Evolutionary conservation across 1,140 invertebrate species (phyloP), one percentile per base, ranked within the genome.

Genomic region (Eumeta japonica): DNA sequence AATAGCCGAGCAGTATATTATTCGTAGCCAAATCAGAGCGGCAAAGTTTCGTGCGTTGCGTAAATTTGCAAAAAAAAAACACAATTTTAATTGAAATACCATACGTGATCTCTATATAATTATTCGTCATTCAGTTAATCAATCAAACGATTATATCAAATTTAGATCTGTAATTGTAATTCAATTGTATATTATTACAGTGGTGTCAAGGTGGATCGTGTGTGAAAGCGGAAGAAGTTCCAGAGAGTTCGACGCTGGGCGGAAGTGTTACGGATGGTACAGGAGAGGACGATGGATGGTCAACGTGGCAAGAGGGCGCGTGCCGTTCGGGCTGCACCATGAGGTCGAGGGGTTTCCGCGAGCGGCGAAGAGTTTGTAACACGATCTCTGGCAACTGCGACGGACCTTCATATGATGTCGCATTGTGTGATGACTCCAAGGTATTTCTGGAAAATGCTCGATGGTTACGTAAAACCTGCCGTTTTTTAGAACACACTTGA

Each of bases 181-280:
- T 24, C n/a, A 24, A 7, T 24, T 24, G 20, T 24, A 24, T 7
- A 7, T 7, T n/a, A 14, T 12, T 5, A 9, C 12, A 82, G 79
- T 81, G 79, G 74, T 89, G 86, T 58, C 79, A 82, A 45, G 83
- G 81, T 7, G 86, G 86, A 7, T 71, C 80, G 19, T 87, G 86
- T 46, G 64, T 81, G 10, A 42, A 52, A 3, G 49, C 56, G 28
- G 45, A 50, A 5, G 41, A 34, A 10, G 45, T 48, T 3, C 46
- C 20, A 35, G 37, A n/a, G 32, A 33, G n/a, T 7, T 18, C 32
- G 9, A 34, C 29, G n/a, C 17, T 39, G 10, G 35, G 32, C 37
- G 3, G 35, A 16, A 5, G 17, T 28, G 27, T 14, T 30, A 53
- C 61, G 45, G 52, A 54, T 2, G 43, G 64, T 5, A 60, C 66